Conservation (phyloP, 2,797 vertebrate genomes). For the Diceros bicornis region DNA sequence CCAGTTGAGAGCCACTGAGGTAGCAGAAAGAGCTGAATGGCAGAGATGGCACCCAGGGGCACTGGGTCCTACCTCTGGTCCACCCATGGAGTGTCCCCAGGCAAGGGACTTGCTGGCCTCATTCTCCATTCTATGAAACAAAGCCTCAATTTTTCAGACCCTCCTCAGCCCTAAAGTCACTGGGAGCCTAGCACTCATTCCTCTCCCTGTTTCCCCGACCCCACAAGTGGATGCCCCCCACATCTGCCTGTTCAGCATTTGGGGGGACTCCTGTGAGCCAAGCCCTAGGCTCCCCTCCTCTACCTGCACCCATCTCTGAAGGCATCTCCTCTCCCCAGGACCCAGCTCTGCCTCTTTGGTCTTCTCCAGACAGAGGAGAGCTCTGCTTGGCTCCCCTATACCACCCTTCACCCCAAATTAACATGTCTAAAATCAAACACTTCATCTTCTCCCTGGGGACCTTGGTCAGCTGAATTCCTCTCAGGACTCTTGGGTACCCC, state of each 20-base stretch:
- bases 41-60: background rate
- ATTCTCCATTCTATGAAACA: constrained; percentile 18
- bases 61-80: background rate
- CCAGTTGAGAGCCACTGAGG: background rate
- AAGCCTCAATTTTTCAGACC: background rate
- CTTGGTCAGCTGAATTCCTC: background rate
- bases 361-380: background rate
- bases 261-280: background rate
- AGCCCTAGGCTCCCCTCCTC: background rate
- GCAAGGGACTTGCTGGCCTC: background rate
- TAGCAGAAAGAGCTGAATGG: background rate
- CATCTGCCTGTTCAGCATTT: background rate
- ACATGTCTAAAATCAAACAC: background rate
- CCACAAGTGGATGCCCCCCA: background rate
- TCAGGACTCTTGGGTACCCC: no score
- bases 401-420: background rate
- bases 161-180: background rate
- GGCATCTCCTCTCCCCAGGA: background rate
- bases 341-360: background rate
- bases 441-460: background rate
- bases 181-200: background rate
- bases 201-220: no score
- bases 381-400: background rate
- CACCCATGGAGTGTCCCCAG: background rate
- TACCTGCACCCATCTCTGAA: background rate